Evolutionary conservation across 2,797 vertebrate genomes (phyloP).

Genomic region (Molothrus aeneus): DNA sequence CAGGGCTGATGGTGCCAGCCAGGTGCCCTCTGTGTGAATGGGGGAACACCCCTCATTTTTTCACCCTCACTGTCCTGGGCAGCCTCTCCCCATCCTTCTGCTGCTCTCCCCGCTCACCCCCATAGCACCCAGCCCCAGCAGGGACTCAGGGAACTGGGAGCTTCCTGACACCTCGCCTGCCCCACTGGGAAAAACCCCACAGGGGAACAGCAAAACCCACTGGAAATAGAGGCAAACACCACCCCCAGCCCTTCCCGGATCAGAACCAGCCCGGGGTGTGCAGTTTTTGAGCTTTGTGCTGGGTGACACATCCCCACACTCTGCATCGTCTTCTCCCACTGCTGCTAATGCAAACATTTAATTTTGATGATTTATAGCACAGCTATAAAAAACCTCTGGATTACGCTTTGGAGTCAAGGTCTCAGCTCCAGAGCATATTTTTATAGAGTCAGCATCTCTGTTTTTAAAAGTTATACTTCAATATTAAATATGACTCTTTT

Average conservation of each 20-base stretch:
- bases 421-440: conserved; percentile 56
- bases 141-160: rapidly evolving
- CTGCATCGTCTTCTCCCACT: neutral
- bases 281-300: neutral
- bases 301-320: neutral
- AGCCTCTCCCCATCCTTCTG: neutral
- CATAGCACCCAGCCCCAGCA: neutral
- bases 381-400: conserved; percentile 34
- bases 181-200: rapidly evolving
- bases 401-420: conserved; percentile 62
- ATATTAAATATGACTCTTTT: conserved; percentile 49
- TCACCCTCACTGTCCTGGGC: neutral
- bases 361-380: conserved; percentile 68
- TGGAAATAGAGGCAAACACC: rapidly evolving
- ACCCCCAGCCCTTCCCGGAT: rapidly evolving
- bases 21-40: rapidly evolving
- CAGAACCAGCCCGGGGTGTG: neutral
- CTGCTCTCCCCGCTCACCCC: neutral
- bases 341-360: conserved; percentile 57
- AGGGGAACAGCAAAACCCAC: rapidly evolving
- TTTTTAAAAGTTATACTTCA: conserved; percentile 61
- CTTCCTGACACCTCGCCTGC: rapidly evolving
- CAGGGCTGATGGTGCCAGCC: neutral
- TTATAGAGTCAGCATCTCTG: conserved; percentile 66
- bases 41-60: rapidly evolving